Evolutionary conservation across 2,888 invertebrate species (phyloP), one percentile per base, ranked within the genome.

Genomic region (Macroteleia sp.): DNA sequence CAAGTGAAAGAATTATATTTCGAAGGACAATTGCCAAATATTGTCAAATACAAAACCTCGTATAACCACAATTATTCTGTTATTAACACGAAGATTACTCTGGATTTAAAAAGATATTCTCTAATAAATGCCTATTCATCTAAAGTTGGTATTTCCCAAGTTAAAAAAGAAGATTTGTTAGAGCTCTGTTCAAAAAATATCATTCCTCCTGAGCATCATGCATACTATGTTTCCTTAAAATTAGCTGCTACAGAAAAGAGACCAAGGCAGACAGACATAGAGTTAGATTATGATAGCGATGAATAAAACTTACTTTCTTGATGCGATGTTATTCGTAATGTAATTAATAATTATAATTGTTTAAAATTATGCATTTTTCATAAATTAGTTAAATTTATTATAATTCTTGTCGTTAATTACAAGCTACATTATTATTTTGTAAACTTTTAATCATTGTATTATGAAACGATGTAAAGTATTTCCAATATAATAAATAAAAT

Each of bases 121-220:
- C 25, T 25, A 25, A 25, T 25, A 46, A 59, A 59, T 34, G 59
- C 59, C 9, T 59, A 59, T 12, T 46, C 34, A 14, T 46, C 46
- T 12, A 59, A 59, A 59, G n/a, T 30, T 6, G 59, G 46, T 19
- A 36, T 61, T 61, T 25, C 61, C 3, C 17, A 16, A 39, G 48
- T 34, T 8, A 61, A 61, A 61, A 22, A 25, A 5, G 48, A 61
- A 32, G 61, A 46, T 34, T 36, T 61, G 48, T 28, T 39, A 19
- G n/a, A 48, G 48, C 48, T 62, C 9, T 62, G 48, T 30, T 50
- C 62, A 3, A 62, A 62, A 20, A 48, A 62, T 19, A 48, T 62
- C 30, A 50, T 62, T 32, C 50, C 48, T 50, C 50, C 61, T 9
- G 25, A 48, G 25, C 12, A 25, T 48, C 46, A 61, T 46, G 20